Evolutionary conservation across 2,797 vertebrate genomes (phyloP), one percentile per base, ranked within the genome.

Genomic region (Fistularia commersonii): DNA sequence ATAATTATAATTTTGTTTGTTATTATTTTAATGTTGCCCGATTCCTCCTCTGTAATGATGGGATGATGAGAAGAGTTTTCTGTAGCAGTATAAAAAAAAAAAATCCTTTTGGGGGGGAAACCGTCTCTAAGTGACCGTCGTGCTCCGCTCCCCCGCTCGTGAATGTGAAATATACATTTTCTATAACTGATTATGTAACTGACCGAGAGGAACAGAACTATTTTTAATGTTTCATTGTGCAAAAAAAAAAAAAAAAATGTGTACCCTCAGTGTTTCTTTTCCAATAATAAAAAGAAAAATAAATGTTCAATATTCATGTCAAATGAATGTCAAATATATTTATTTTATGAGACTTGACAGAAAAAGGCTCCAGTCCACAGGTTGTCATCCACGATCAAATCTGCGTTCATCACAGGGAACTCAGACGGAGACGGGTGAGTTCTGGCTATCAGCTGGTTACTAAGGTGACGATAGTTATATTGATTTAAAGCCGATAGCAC

Each of bases 211-310:
- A 88, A 71, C 86, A 85, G 69, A 65, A 61, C 88, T 90, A 88
- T 93, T 93, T 94, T 93, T 92, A 89, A 92, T 91, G 81, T 92
- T 91, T 90, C 85, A 86, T 72, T 90, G 89, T 93, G 88, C 82
- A 89, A 82, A n/a, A 12, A 42, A 35, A 12, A 9, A 5, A 14
- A 13, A n/a, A 14, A 13, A 31, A 9, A 68, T 63, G 63, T 85
- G 80, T 79, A 82, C 73, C 79, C 79, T 70, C 57, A 69, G 54
- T 85, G 76, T 83, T 81, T 79, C 80, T 86, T 84, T 84, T 75
- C 60, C 65, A 77, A 33, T 76, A 76, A 72, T 73, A 81, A 69
- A 57, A 60, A 50, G 44, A 61, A 54, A 1, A 81, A 79, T 83
- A 82, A 75, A 80, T 76, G 67, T 79, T 60, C 15, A 69, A 67